Evolutionary conservation across 2,797 vertebrate species (phyloP), one percentile per base, ranked within the genome.

Genomic region (Falco berigora): DNA sequence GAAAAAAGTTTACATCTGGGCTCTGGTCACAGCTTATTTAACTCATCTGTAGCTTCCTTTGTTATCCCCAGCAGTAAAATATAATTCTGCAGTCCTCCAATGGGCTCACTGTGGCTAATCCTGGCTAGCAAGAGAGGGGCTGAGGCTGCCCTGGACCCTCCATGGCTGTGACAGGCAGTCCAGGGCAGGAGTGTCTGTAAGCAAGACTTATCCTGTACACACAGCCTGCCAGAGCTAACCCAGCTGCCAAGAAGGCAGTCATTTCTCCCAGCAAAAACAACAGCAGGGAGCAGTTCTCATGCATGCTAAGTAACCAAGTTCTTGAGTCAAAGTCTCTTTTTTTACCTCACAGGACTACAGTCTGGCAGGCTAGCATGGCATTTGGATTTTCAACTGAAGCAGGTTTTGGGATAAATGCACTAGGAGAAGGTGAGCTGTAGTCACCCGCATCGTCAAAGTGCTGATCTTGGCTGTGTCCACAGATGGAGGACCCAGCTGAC

Each of bases 1-100:
- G 68, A 74, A 74, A 84, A n/a, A 52, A 83, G 42, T 91, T 94
- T 94, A 88, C 69, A 93, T 92, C 88, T 96, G 94, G 56, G 64
- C 78, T 87, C 53, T 79, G 27, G 34, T 96, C 53, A 82, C 66
- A 87, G 84, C 34, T 72, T 89, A 42, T 91, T 92, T 91, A 91
- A 83, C 32, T 72, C 64, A 47, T 85, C 61, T 92, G 72, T 67
- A 76, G 25, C 56, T 86, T 64, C 30, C 61, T 90, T 90, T 71
- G 47, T 88, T 86, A 92, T 67, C 18, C 53, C 28, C 64, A 71
- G 14, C 42, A 52, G 28, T 67, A 63, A 59, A 85, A 79, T n/a
- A 21, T 23, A 7, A 82, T 92, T 89, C 56, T 71, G 20, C 30
- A 2, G 3, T 44, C 30, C 9, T 55, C 14, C 28, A 58, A 2